Conservation (phyloP, 1,140 invertebrate genomes). For the Aphelenchoides besseyi region DNA sequence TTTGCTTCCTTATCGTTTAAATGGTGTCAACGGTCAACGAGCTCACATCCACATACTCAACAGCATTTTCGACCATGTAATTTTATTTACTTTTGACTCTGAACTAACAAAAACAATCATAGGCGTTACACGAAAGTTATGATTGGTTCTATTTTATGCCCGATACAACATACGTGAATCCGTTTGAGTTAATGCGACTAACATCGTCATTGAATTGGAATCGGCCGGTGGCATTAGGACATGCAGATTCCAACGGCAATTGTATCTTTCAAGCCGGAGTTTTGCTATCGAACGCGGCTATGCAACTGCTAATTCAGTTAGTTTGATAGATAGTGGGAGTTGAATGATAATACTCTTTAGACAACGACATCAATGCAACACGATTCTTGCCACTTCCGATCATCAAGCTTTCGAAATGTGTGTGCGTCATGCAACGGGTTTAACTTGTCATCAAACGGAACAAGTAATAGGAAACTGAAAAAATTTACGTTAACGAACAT, state of each 20-base stretch:
- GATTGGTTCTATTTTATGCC: constrained; percentile 61
- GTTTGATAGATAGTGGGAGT: constrained; percentile 16
- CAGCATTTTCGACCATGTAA: constrained; percentile 50
- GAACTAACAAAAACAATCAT: constrained; percentile 13
- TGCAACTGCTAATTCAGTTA: constrained; percentile 53
- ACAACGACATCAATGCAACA: constrained; percentile 51
- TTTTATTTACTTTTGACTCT: constrained; percentile 8
- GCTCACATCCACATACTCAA: constrained; percentile 57
- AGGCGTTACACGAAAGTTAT: constrained; percentile 57
- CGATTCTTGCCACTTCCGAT: constrained; percentile 48
- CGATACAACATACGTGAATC: constrained; percentile 58
- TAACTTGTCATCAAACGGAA: constrained; percentile 38
- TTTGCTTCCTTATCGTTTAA: constrained; percentile 26
- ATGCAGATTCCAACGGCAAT: constrained; percentile 26
- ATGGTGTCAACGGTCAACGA: constrained; percentile 36
- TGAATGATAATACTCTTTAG: constrained; percentile 30
- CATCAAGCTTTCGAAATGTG: constrained; percentile 57
- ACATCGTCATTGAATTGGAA: constrained; percentile 53
- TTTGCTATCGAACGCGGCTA: constrained; percentile 55
- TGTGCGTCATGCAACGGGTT: constrained; percentile 55
- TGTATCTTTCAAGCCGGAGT: constrained; percentile 54
- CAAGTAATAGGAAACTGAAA: constrained; percentile 20
- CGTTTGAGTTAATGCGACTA: constrained; percentile 49
- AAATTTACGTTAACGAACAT: constrained; percentile 22
- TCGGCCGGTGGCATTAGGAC: constrained; percentile 40